Evolutionary conservation across 2,888 invertebrate species (phyloP), one percentile per base, ranked within the genome.

Genomic region (Epistrophe eligans): DNA sequence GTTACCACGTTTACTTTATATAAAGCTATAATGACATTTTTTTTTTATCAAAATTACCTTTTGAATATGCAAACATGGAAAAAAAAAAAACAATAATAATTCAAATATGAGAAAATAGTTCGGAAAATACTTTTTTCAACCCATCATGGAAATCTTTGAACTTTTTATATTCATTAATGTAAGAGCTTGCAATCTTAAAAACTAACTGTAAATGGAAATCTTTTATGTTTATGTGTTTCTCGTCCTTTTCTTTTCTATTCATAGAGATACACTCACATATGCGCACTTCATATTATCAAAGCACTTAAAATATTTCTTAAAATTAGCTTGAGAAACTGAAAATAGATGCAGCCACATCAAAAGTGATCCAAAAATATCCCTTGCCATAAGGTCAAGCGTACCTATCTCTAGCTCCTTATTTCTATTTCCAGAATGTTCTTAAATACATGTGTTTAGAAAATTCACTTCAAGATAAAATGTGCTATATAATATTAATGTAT

Each of bases 301-400:
- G 32, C 32, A 60, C 62, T 62, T 57, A 35, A 13, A 77, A 24
- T 28, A 57, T 60, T 74, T 60, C 15, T 52, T 15, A 17, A 45
- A 76, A 72, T 58, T 43, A 79, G 58, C 13, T 66, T n/a, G 2
- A 43, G 11, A 9, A n/a, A 13, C 67, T 73, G 24, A 67, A 77
- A 84, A 81, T 73, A 81, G n/a, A 45, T 17, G 52, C 24, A 60
- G 32, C 32, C 58, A 72, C 28, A 60, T 73, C 55, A 67, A 48
- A 72, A 67, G 48, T 35, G 15, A 67, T 77, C 58, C 70, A 76
- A 79, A 82, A 79, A 87, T 83, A 83, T 15, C n/a, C 28, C n/a
- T 19, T 10, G 38, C 40, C 74, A 58, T 72, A 83, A 83, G 87
- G 87, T 83, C 87, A 87, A 87, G 57, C 13, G 40, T 76, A 43